Base-by-base conservation (phyloP, 92 coral and sea anemone genomes). In the Actinernus sp. region DNA sequence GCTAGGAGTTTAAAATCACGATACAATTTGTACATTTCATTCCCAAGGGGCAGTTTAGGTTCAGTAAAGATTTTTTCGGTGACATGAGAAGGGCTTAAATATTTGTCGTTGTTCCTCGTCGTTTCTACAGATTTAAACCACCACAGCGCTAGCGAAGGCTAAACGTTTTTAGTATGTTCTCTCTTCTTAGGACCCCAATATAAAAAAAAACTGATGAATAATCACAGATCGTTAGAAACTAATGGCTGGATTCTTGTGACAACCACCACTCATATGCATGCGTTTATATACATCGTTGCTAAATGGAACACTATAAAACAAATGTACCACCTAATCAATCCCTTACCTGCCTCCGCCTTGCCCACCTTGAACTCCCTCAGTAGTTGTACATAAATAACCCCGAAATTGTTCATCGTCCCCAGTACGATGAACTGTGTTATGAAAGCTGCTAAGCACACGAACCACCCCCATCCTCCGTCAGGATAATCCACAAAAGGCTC, bases 391-490 rank as follows among this genome's bases (percentile, higher is more conserved):
- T 91, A 94, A 31, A 94, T 76, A 14, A 94, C 86, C 0, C 98
- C 98, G 28, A 94, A 94, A 59, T 94, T 94, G 56, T 94, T 94
- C 98, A 94, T 94, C 18, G 95, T 94, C 2, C 98, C 98, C 4
- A 94, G 88, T 2, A 94, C 97, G 39, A 94, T 83, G 22, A 94
- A 94, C 63, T 94, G 98, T 11, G 94, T 87, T 55, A 69, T 46
- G 52, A 94, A 94, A 5, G 98, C 65, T 6, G 98, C 98, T 26
- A 88, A 29, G 58, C 98, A 94, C 2, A 94, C 98, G 12, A 91
- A 34, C 98, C 98, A 94, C 1, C 98, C 98, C 98, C 98, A 94
- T 14, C 97, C 95, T 9, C 98, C 98, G 49, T 94, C 98, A 24
- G 98, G 98, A 51, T 75, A 79, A 4, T 97, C 97, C 4, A 81